Evolutionary conservation across 2,113 vertebrate genomes (phyloP), one percentile per base, ranked within the genome.

Genomic region (Typhlomys cinereus): DNA sequence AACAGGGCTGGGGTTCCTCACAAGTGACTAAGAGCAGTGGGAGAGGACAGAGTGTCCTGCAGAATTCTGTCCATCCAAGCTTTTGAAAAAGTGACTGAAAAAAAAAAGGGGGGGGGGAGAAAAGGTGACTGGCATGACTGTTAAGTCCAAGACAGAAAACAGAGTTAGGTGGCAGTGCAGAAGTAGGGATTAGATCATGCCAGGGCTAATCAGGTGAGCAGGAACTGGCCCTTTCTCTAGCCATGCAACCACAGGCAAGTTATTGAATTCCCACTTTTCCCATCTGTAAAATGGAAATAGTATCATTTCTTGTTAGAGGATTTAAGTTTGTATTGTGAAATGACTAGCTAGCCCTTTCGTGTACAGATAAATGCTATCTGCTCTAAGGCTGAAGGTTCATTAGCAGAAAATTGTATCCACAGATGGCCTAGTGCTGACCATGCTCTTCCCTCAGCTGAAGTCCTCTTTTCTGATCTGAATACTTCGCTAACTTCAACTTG

Each of bases 241-340:
- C 48, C 67, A 18, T 92, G 87, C 18, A 74, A 90, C 39, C 50
- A n/a, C 57, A 15, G 21, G 31, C 50, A 54, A 74, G 7, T 88
- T 74, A 73, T 52, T 88, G 92, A 76, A n/a, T 34, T 23, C 61
- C 69, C 82, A 83, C 36, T 74, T 90, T 62, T 34, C 59, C 70
- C 34, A 78, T 67, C 36, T 83, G 27, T 93, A 88, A 94, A 90
- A 81, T 46, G 44, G 31, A 75, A 92, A 41, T 78, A 85, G 67
- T 17, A 92, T 14, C 64, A 89, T 20, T 70, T 69, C 84, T 44
- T 44, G 15, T 41, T 85, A 70, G 80, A 29, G 54, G n/a, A 71
- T 81, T 82, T 82, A 59, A 89, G 34, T 88, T 85, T 27, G 88
- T 18, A 84, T 14, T 76, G 41, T 31, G 5, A 87, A 80, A 25